Evolutionary conservation across 2,888 invertebrate species (phyloP).

Genomic region (Xestia sexstrigata): DNA sequence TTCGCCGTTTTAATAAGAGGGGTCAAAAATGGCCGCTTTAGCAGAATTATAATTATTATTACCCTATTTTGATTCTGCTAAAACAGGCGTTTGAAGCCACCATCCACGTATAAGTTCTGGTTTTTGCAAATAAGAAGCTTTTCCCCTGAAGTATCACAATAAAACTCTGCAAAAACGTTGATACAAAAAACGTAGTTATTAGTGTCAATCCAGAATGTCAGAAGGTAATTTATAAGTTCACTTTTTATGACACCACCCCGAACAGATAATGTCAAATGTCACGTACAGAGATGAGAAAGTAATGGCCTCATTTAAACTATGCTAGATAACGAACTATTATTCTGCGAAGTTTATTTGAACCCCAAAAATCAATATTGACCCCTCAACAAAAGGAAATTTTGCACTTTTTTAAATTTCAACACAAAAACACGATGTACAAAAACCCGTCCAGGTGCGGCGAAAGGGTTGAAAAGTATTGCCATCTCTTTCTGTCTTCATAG

Average conservation of each 20-base stretch:
- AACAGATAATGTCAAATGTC: constrained; percentile 67
- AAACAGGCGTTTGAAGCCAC: no score
- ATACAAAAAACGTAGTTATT: constrained; percentile 1
- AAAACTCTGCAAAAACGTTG: no score
- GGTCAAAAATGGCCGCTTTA: no score
- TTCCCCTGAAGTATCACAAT: no score
- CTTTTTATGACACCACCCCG: constrained; percentile 16
- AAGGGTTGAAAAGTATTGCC: constrained; percentile 81
- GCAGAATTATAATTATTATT: no score
- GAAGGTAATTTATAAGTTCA: constrained; percentile 21
- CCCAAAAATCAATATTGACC: constrained; percentile 89
- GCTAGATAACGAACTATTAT: constrained; percentile 87
- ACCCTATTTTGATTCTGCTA: no score
- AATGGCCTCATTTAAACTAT: constrained; percentile 83
- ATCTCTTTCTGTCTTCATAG: constrained; percentile 72
- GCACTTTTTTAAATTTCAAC: constrained; percentile 87
- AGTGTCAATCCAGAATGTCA: background rate
- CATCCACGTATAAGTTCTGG: no score
- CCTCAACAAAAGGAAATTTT: constrained; percentile 84
- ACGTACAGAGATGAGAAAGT: constrained; percentile 74
- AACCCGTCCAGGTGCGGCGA: constrained; percentile 86
- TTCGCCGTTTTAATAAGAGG: no score
- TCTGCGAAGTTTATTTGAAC: constrained; percentile 77
- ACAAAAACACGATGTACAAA: constrained; percentile 78
- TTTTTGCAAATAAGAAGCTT: no score